Conservation (phyloP, 2,113 vertebrate genomes). For the Saccopteryx leptura region DNA sequence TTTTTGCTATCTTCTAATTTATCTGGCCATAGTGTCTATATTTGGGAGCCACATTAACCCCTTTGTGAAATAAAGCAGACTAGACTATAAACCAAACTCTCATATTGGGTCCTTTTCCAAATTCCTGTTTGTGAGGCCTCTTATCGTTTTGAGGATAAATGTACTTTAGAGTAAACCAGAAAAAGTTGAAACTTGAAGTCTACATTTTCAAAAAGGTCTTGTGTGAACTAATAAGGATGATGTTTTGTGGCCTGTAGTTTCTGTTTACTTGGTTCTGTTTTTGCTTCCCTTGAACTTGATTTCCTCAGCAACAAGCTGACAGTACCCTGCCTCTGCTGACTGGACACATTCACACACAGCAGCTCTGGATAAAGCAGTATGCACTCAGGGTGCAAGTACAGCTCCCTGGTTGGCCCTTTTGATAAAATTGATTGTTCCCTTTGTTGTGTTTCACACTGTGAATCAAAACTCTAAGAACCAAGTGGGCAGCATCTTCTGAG, state of each 20-base stretch:
- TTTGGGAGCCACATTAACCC: background rate
- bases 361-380: constrained; percentile 65
- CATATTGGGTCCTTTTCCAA: background rate
- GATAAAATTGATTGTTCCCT: constrained; percentile 55
- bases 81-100: background rate
- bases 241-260: background rate
- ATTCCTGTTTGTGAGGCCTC: background rate
- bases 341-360: background rate
- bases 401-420: constrained; percentile 66
- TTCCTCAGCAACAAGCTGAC: constrained; percentile 35
- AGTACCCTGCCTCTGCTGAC: background rate
- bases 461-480: constrained; percentile 26
- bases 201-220: constrained; percentile 14
- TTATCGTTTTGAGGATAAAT: background rate
- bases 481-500: background rate
- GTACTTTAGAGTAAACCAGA: constrained; percentile 12
- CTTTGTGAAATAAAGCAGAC: background rate
- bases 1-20: background rate
- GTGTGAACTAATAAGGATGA: background rate
- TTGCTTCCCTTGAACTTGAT: constrained; percentile 20
- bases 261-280: background rate
- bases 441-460: constrained; percentile 28
- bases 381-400: background rate
- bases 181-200: constrained; percentile 7
- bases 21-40: background rate